Conservation (phyloP, 2,113 vertebrate species). For the Nannospalax galili region DNA sequence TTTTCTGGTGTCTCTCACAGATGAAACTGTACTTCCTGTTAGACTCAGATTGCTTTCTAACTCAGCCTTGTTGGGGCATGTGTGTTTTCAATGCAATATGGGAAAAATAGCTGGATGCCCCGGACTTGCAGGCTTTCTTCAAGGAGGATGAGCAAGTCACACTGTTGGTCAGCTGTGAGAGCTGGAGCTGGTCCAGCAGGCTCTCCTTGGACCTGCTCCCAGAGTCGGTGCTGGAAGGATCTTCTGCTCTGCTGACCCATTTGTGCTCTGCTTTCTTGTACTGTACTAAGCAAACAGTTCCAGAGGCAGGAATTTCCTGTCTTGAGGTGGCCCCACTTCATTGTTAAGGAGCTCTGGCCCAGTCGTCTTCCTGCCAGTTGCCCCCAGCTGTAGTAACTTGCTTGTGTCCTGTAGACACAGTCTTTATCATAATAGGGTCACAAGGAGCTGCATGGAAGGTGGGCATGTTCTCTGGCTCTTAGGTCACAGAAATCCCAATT, state of each 20-base stretch:
- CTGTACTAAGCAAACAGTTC: background rate
- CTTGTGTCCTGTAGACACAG: background rate
- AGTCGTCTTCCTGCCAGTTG: background rate
- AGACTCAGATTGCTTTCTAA: background rate
- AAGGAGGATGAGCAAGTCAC: background rate
- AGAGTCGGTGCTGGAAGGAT: background rate
- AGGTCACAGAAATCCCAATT: background rate
- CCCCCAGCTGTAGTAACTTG: background rate
- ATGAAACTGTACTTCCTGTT: background rate
- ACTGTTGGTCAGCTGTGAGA: background rate
- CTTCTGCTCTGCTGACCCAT: background rate
- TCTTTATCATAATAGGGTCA: background rate
- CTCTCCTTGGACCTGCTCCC: background rate
- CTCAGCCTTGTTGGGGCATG: background rate
- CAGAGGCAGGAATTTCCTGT: constrained; percentile 1
- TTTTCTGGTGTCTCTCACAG: constrained; percentile 11
- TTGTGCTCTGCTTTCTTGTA: background rate
- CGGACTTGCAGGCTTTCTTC: background rate
- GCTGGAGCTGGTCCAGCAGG: background rate
- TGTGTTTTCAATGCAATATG: constrained; percentile 9
- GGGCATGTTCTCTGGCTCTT: background rate
- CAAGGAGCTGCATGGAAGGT: background rate
- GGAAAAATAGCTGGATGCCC: background rate
- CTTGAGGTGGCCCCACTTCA: constrained; percentile 12
- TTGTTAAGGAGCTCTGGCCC: background rate